These are phyloP conservation scores for Camponotus fellah DNA, from an alignment of 2,888 invertebrate species.

Conservation along the genomic window DNA sequence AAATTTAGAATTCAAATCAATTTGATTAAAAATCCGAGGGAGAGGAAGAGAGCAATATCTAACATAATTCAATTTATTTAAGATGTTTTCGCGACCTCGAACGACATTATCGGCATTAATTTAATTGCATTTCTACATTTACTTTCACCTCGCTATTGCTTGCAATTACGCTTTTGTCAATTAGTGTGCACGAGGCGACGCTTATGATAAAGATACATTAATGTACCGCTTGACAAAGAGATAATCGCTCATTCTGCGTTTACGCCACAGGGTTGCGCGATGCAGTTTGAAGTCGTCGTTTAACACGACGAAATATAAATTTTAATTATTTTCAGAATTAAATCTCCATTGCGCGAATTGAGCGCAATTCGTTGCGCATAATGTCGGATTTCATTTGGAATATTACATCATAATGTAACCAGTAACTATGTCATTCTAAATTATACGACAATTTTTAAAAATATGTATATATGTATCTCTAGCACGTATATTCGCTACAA, in stretches of 20 bases:
- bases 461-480: not conserved
- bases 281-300: not conserved
- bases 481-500: not conserved
- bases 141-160: slow-evolving; percentile 65
- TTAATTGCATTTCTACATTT: slow-evolving; percentile 62
- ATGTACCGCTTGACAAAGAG: slow-evolving; percentile 72
- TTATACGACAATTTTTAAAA: not conserved
- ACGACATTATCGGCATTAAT: slow-evolving; percentile 56
- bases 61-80: not conserved
- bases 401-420: not conserved
- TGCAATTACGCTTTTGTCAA: slow-evolving; percentile 72
- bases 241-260: slow-evolving; percentile 71
- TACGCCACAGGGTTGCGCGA: slow-evolving; percentile 58
- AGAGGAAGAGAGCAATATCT: not conserved
- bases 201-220: slow-evolving; percentile 76
- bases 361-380: not conserved
- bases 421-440: not conserved
- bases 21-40: not conserved
- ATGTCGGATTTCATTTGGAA: not conserved
- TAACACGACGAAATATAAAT: slow-evolving; percentile 24
- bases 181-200: slow-evolving; percentile 73
- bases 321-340: slow-evolving; percentile 16
- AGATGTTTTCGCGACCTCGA: slow-evolving; percentile 39
- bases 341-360: not conserved
- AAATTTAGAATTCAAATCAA: too few species aligned